A percentile compares a stretch with the other conserved stretches of the same genome.
These are phyloP conservation scores for Drosophila ercepeae DNA, from an alignment of 1,140 invertebrate genomes.

Conservation along the genomic window DNA sequence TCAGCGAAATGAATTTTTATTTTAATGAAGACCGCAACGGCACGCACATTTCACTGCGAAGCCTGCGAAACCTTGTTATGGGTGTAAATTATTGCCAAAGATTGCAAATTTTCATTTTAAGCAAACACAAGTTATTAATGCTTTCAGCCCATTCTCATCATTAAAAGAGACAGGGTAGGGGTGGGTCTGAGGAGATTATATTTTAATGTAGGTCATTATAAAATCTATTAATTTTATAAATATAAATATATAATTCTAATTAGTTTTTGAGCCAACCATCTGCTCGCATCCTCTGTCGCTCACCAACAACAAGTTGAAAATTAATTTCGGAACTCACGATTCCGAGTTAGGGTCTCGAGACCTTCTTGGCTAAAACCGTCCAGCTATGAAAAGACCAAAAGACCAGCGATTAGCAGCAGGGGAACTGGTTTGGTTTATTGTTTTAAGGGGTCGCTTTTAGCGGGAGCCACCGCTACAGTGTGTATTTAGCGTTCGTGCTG, in stretches of 20 bases:
- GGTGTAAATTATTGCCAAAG: slow-evolving; percentile 63
- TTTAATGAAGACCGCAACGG: slow-evolving; percentile 29
- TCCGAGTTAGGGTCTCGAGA: slow-evolving; percentile 1
- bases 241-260: background rate
- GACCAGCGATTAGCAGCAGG: slow-evolving; percentile 9
- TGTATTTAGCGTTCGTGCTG: slow-evolving; percentile 51
- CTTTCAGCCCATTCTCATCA: slow-evolving; percentile 34
- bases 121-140: slow-evolving; percentile 32
- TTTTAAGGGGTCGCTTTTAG: slow-evolving; percentile 35
- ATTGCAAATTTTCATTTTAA: slow-evolving; percentile 31
- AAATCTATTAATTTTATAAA: background rate
- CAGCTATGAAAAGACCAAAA: slow-evolving; percentile 31
- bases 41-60: slow-evolving; percentile 56
- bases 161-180: slow-evolving; percentile 14
- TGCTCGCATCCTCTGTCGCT: background rate
- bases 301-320: background rate
- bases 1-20: slow-evolving; percentile 41
- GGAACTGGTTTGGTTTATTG: slow-evolving; percentile 42
- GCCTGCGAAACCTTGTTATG: slow-evolving; percentile 39
- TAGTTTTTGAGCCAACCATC: background rate
- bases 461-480: slow-evolving; percentile 34
- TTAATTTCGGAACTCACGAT: background rate
- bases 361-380: slow-evolving; percentile 17
- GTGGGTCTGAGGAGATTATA: background rate
- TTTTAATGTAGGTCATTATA: background rate